Evolutionary conservation across 1,140 invertebrate genomes (phyloP).

Genomic region (Camponotus floridanus): DNA sequence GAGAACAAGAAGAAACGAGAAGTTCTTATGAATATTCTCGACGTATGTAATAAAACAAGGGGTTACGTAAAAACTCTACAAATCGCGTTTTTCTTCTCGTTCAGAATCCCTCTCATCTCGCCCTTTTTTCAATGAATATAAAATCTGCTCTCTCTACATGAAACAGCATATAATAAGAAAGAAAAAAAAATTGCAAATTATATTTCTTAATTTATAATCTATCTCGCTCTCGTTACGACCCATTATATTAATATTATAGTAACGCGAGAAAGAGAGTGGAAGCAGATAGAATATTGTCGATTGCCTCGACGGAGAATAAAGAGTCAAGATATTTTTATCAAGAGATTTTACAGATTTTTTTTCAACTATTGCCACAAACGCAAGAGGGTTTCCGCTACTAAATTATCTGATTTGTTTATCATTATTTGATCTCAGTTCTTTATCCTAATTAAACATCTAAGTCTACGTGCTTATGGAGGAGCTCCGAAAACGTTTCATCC

Average conservation of each 20-base stretch:
- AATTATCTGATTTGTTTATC: conserved; percentile 4
- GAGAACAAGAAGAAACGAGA: conserved; percentile 74
- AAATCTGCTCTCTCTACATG: not conserved
- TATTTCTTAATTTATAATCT: conserved; percentile 2
- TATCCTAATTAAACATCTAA: not conserved
- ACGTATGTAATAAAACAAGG: conserved; percentile 83
- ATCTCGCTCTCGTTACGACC: not conserved
- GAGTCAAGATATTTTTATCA: not conserved
- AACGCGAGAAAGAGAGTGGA: not conserved
- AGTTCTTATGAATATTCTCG: conserved; percentile 82
- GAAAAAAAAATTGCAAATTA: not conserved
- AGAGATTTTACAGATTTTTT: too few species aligned
- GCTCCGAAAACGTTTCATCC: conserved; percentile 29
- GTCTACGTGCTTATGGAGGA: not conserved
- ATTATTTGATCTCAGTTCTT: conserved; percentile 13
- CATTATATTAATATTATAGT: not conserved
- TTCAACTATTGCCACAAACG: too few species aligned
- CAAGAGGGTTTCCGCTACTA: not conserved
- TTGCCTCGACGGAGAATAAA: not conserved
- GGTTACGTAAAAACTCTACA: conserved; percentile 66
- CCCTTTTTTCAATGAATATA: not conserved
- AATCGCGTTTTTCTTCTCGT: conserved; percentile 15
- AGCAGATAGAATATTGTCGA: not conserved
- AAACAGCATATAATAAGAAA: not conserved
- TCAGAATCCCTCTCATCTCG: not conserved